phyloP scores from a whole-genome alignment of 2,888 invertebrate species.

The Melitaea athalia region DNA sequence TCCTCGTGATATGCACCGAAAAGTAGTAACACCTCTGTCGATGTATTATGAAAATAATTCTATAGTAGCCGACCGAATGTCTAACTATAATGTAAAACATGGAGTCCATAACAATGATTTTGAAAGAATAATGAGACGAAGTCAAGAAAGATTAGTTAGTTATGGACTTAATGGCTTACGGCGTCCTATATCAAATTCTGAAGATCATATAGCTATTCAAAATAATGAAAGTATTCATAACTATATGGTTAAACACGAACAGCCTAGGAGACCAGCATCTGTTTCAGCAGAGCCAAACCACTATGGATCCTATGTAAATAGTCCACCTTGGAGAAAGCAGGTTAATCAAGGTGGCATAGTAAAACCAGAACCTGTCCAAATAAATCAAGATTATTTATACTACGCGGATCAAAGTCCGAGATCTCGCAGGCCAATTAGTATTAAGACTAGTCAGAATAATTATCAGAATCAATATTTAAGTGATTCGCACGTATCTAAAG shows the following conservation, averaged over 20 bases:
- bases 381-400: constrained; percentile 83
- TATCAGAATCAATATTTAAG: constrained; percentile 75
- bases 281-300: constrained; percentile 78
- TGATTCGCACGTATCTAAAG: constrained; percentile 73
- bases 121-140: constrained; percentile 75
- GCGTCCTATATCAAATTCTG: constrained; percentile 76
- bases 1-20: constrained; percentile 87
- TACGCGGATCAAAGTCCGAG: constrained; percentile 88
- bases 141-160: constrained; percentile 69
- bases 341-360: constrained; percentile 56
- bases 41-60: constrained; percentile 77
- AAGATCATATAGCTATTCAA: constrained; percentile 80
- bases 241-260: constrained; percentile 62
- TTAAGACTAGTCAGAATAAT: constrained; percentile 78
- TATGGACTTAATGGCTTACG: constrained; percentile 76
- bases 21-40: constrained; percentile 77
- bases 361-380: constrained; percentile 69
- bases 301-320: constrained; percentile 70
- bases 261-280: constrained; percentile 75
- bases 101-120: constrained; percentile 77
- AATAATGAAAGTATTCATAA: constrained; percentile 69
- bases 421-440: constrained; percentile 87
- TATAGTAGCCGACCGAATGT: constrained; percentile 59
- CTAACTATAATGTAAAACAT: constrained; percentile 58
- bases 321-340: constrained; percentile 70